phyloP scores from a whole-genome alignment of 2,797 vertebrate species.

The Enteromius paludinosus region DNA sequence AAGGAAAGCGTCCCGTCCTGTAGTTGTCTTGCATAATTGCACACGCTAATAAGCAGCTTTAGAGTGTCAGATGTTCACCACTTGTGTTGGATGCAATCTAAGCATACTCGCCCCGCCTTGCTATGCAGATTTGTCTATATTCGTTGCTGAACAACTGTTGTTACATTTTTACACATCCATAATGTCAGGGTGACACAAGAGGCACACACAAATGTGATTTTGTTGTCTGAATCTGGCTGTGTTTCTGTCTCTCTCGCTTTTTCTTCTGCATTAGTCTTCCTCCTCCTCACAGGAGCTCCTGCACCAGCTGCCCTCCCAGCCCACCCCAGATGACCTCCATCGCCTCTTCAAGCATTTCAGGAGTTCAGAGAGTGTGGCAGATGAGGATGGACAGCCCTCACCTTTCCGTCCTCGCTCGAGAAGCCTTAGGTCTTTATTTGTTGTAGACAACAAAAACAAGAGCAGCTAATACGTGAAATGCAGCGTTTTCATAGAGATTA shows the following conservation, averaged over 20 bases:
- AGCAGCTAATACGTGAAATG: neutral
- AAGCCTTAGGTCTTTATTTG: conserved; percentile 88
- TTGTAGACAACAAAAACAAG: neutral
- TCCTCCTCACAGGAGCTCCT: conserved; percentile 97
- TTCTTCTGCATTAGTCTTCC: conserved; percentile 64
- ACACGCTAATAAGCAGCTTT: conserved; percentile 19
- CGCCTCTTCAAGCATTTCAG: conserved; percentile 98
- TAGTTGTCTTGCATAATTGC: conserved; percentile 16
- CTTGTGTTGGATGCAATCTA: conserved; percentile 14
- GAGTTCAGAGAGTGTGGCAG: conserved; percentile 91
- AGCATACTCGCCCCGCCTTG: neutral
- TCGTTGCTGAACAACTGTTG: conserved; percentile 13
- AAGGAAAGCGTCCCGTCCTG: neutral
- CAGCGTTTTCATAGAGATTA: neutral
- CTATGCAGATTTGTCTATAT: neutral
- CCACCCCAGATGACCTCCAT: conserved; percentile 94
- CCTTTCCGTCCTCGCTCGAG: conserved; percentile 88
- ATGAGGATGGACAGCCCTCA: conserved; percentile 88
- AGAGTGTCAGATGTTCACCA: conserved; percentile 16
- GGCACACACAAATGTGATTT: neutral
- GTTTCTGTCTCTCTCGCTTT: neutral
- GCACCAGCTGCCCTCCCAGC: conserved; percentile 97
- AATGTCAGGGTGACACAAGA: neutral
- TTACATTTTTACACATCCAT: conserved; percentile 7
- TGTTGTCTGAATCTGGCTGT: neutral